These are phyloP conservation scores for Bombus waltoni DNA, from an alignment of 1,140 invertebrate species.

Conservation along the genomic window DNA sequence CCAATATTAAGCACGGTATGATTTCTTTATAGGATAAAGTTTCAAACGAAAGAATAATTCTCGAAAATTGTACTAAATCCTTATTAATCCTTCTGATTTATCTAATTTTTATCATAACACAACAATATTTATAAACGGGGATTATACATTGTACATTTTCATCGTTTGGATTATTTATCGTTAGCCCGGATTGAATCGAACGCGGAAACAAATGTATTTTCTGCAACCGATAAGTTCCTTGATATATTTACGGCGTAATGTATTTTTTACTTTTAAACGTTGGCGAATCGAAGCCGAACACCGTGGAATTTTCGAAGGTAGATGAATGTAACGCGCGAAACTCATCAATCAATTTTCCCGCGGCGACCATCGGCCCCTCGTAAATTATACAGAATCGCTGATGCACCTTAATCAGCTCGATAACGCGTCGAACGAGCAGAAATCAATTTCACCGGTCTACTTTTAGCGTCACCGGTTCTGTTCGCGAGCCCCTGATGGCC, in stretches of 20 bases:
- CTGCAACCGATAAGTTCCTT: too few species aligned
- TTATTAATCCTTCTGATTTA: too few species aligned
- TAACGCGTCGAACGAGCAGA: not conserved
- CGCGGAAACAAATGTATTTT: not conserved
- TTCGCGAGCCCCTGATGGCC: not conserved
- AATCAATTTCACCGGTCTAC: slow-evolving; percentile 22
- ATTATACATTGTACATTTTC: too few species aligned
- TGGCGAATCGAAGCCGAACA: too few species aligned
- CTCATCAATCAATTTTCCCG: slow-evolving; percentile 10
- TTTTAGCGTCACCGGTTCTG: not conserved
- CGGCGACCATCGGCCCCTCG: not conserved
- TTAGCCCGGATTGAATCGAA: not conserved
- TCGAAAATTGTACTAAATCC: too few species aligned
- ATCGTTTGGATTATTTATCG: not conserved
- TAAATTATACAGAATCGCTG: not conserved
- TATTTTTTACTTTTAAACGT: not conserved
- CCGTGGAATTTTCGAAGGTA: not conserved
- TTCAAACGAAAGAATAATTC: too few species aligned
- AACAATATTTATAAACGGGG: too few species aligned
- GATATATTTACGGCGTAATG: not conserved
- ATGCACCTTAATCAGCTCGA: not conserved
- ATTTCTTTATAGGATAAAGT: too few species aligned
- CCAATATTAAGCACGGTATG: too few species aligned
- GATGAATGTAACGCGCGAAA: not conserved
- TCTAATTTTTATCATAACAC: too few species aligned